Base-by-base conservation (phyloP, 2,797 vertebrate species). In the Tragelaphus oryx region DNA sequence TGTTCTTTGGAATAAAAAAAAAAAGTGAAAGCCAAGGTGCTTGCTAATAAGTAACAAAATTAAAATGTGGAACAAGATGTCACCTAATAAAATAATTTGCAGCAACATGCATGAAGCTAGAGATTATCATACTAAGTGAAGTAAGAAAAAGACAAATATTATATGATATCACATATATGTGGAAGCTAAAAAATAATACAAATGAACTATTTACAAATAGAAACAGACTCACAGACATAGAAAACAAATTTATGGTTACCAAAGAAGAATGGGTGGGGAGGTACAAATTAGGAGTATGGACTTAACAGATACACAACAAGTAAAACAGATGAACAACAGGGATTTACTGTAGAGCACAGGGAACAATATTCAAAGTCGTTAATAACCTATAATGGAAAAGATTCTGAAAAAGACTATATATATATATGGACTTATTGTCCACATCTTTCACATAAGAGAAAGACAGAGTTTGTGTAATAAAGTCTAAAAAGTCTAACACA, bases 391-490 rank as follows among this genome's bases (percentile, higher is more conserved):
- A 78, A 78, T n/a, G 75, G 30, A 78, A 78, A 78, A 52, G 6
- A 78, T 50, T 50, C 76, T 52, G 17, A 78, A 52, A 78, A 78
- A 78, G 16, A 28, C 17, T 22, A 22, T 14, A 75, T 75, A 28
- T 75, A 28, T 75, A 46, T 17, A 30, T 46, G 26, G 20, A 81
- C 68, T 91, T 81, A 44, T 46, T 94, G 12, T 65, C 86, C 30
- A 57, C 44, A 92, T 96, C 83, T 91, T 86, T 78, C 84, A 91
- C 37, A 71, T 74, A 79, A 89, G 54, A 89, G 88, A 89, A 76
- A 76, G 50, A 37, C 41, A 76, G 57, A 87, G 18, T 52, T 80
- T 83, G 5, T 41, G 24, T 44, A 62, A 92, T 52, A 92, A 62
- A 30, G 46, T 50, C 79, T 89, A n/a, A 79, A 81, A 95, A 89